Conservation (phyloP, 2,797 vertebrate genomes). For the Kryptolebias ocellatus region DNA sequence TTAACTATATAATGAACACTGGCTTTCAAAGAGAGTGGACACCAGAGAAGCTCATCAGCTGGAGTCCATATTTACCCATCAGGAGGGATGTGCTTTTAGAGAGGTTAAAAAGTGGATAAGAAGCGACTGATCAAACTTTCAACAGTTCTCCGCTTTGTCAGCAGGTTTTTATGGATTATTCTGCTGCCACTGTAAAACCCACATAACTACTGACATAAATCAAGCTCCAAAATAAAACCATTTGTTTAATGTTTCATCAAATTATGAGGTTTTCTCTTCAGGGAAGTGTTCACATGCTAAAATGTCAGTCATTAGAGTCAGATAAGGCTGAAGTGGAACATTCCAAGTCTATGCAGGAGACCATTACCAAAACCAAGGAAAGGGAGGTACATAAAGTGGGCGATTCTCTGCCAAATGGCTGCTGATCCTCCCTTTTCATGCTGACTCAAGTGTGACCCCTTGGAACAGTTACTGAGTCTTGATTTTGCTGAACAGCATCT, state of each 20-base stretch:
- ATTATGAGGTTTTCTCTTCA: slow-evolving; percentile 36
- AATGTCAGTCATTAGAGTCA: slow-evolving; percentile 17
- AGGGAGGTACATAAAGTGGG: neutral
- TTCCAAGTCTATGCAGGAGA: neutral
- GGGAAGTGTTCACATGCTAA: slow-evolving; percentile 13
- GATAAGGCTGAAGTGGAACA: slow-evolving; percentile 3
- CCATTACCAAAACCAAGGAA: slow-evolving; percentile 1
- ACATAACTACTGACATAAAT: slow-evolving; percentile 59
- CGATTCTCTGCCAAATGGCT: slow-evolving; percentile 2
- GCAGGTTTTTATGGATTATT: slow-evolving; percentile 57
- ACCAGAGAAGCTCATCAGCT: slow-evolving; percentile 26
- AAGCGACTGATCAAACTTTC: slow-evolving; percentile 50
- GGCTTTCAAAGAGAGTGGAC: slow-evolving; percentile 51
- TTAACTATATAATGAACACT: slow-evolving; percentile 58
- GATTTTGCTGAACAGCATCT: neutral
- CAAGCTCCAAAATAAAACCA: slow-evolving; percentile 45
- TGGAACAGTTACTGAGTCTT: slow-evolving; percentile 5
- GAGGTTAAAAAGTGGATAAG: slow-evolving; percentile 43
- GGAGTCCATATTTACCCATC: slow-evolving; percentile 67
- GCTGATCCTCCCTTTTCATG: slow-evolving; percentile 1
- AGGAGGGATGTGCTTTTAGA: slow-evolving; percentile 37
- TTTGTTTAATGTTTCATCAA: slow-evolving; percentile 57
- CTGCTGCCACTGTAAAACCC: slow-evolving; percentile 46
- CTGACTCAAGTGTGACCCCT: slow-evolving; percentile 9
- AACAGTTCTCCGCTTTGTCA: slow-evolving; percentile 52